phyloP scores from a whole-genome alignment of 2,797 vertebrate species.

The Urosaurus nigricauda region DNA sequence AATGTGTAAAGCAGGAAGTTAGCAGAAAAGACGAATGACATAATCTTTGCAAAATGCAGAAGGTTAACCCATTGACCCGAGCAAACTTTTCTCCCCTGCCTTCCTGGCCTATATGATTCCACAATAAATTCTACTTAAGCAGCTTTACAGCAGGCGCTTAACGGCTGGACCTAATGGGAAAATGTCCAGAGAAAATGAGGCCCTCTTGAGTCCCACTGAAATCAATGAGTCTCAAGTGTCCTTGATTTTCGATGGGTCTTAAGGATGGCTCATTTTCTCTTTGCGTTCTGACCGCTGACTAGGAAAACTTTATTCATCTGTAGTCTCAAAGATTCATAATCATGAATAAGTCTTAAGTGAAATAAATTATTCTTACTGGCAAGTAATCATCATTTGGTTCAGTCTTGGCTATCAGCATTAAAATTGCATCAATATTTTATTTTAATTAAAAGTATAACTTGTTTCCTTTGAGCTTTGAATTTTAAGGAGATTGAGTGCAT shows the following conservation, averaged over 20 bases:
- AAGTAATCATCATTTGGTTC: conserved; percentile 30
- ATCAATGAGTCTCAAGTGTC: conserved; percentile 23
- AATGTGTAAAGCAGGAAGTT: accelerated
- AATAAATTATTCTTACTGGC: conserved; percentile 23
- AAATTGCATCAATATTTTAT: conserved; percentile 31
- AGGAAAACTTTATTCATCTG: background rate
- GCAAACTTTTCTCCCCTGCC: conserved; percentile 38
- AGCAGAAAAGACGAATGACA: background rate
- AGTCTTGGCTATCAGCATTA: background rate
- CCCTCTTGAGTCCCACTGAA: conserved; percentile 17
- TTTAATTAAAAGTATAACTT: conserved; percentile 2
- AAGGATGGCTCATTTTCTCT: background rate
- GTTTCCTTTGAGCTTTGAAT: background rate
- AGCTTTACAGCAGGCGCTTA: conserved; percentile 59
- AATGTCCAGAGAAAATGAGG: conserved; percentile 29
- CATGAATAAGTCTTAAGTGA: background rate
- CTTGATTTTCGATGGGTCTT: conserved; percentile 23
- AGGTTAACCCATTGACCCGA: conserved; percentile 56
- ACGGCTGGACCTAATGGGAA: conserved; percentile 27
- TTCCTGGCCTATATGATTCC: conserved; percentile 52
- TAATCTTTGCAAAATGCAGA: conserved; percentile 48
- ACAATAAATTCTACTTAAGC: conserved; percentile 56
- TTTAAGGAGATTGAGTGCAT: background rate
- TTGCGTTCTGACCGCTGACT: background rate
- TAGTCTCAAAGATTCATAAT: conserved; percentile 16